Evolutionary conservation across 2,888 invertebrate species (phyloP).

Genomic region (Plebejus argus): DNA sequence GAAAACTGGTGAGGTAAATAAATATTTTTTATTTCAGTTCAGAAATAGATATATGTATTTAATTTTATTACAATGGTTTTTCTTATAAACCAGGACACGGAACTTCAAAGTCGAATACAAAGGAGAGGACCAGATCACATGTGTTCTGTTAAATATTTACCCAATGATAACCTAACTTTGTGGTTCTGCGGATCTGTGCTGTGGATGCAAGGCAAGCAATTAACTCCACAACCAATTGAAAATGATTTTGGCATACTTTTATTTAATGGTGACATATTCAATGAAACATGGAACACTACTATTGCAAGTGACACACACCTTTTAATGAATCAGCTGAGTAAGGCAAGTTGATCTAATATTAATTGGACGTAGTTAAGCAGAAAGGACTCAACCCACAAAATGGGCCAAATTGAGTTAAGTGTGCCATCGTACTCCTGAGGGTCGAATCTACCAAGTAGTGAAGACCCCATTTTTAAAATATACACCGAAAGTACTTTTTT

Average conservation of each 20-base stretch:
- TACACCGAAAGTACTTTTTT: too few species aligned
- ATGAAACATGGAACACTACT: slow-evolving; percentile 56
- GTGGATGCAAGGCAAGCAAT: slow-evolving; percentile 89
- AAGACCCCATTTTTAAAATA: too few species aligned
- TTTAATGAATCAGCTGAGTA: slow-evolving; percentile 64
- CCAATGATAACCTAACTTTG: slow-evolving; percentile 47
- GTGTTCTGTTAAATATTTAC: slow-evolving; percentile 48
- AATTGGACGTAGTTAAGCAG: too few species aligned
- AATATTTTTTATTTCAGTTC: not conserved
- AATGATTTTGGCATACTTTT: slow-evolving; percentile 83
- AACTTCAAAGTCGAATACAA: slow-evolving; percentile 63
- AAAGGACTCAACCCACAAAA: too few species aligned
- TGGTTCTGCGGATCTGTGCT: slow-evolving; percentile 83
- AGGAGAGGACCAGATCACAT: slow-evolving; percentile 82
- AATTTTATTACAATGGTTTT: slow-evolving; percentile 34
- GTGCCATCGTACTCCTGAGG: too few species aligned
- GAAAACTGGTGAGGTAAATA: slow-evolving; percentile 43
- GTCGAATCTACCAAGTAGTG: too few species aligned
- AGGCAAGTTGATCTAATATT: slow-evolving; percentile 42
- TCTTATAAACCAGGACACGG: slow-evolving; percentile 56
- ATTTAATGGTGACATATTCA: slow-evolving; percentile 95
- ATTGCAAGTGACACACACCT: slow-evolving; percentile 76
- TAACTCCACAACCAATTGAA: slow-evolving; percentile 86
- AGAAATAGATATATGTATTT: not conserved
- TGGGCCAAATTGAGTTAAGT: too few species aligned